A percentile compares a stretch with the other conserved stretches of the same genome.
phyloP scores from a whole-genome alignment of 2,113 vertebrate genomes.

The Tyrannus savana region DNA sequence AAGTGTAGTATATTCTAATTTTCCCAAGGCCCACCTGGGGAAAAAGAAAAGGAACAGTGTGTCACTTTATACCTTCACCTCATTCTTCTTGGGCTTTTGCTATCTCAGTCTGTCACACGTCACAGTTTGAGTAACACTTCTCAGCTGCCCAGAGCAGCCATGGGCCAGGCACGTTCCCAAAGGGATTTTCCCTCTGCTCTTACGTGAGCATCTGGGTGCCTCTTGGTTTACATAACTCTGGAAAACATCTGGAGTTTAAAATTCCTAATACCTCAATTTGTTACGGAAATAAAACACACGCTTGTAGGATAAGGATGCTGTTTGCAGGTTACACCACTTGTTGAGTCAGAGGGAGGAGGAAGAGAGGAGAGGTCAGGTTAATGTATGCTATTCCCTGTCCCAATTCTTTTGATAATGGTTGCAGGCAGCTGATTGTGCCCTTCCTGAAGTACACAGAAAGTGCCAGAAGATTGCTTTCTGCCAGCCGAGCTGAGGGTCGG shows the following conservation, averaged over 20 bases:
- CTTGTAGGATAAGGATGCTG: slow-evolving; percentile 23
- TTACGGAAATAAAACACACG: neutral
- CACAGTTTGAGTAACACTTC: neutral
- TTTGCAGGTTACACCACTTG: slow-evolving; percentile 3
- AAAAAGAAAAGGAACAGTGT: neutral
- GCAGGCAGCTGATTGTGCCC: neutral
- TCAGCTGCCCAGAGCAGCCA: neutral
- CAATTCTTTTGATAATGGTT: slow-evolving; percentile 42
- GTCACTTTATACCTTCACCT: neutral
- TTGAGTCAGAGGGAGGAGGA: slow-evolving; percentile 60
- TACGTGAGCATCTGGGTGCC: neutral
- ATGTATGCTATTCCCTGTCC: neutral
- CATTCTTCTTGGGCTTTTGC: neutral
- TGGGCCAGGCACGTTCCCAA: neutral
- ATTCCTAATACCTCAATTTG: slow-evolving; percentile 8
- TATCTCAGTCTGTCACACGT: neutral
- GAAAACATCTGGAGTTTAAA: slow-evolving; percentile 8
- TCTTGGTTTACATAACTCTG: slow-evolving; percentile 1
- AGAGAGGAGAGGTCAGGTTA: neutral
- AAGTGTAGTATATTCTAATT: neutral
- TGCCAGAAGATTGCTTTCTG: neutral
- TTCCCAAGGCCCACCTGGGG: neutral
- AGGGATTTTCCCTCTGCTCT: slow-evolving; percentile 10
- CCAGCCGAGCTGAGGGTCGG: neutral
- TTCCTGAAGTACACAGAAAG: slow-evolving; percentile 28